Base-by-base conservation (phyloP, 2,888 invertebrate species). In the Acleris laterana region DNA sequence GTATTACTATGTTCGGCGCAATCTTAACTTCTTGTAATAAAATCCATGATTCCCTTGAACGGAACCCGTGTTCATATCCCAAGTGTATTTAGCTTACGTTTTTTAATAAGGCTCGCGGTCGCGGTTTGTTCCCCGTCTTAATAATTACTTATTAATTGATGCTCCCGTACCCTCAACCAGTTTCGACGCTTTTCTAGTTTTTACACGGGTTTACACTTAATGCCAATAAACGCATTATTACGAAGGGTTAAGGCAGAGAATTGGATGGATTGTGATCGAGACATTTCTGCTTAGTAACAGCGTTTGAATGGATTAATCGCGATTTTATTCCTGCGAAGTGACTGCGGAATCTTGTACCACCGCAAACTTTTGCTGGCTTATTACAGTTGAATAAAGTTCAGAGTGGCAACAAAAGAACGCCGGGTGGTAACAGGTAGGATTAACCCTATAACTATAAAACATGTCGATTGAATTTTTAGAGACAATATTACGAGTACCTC, bases 121-220 rank as follows among this genome's bases (percentile, higher is more conserved):
- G 61, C 62, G 66, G 66, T 66, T 66, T 57, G 66, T 42, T 50
- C 38, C 56, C 25, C 61, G 38, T 61, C 32, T 61, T 57, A 66
- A 66, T 62, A 62, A 62, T 57, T 62, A 49, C 61, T 61, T 61
- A 66, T 61, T 66, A 66, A 66, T 66, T 62, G 61, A 52, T 62
- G 55, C 65, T 56, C 56, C 65, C 61, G 65, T 60, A 65, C 55
- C 60, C 9, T 22, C 42, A 48, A 60, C 60, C 60, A 46, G 62
- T 62, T 57, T 51, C 7, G 50, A 51, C 20, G 28, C 17, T 56
- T 56, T 61, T 61, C 61, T 66, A 66, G 65, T 66, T 61, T 61
- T 66, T 66, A 56, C 46, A 11, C 13, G 38, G 38, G 25, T 44
- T 11, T 19, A 19, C 44, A 3, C 20, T 7, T 44, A 7, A 49